phyloP scores from a whole-genome alignment of 2,888 invertebrate species.

The Sinodicranocentrus sp. region DNA sequence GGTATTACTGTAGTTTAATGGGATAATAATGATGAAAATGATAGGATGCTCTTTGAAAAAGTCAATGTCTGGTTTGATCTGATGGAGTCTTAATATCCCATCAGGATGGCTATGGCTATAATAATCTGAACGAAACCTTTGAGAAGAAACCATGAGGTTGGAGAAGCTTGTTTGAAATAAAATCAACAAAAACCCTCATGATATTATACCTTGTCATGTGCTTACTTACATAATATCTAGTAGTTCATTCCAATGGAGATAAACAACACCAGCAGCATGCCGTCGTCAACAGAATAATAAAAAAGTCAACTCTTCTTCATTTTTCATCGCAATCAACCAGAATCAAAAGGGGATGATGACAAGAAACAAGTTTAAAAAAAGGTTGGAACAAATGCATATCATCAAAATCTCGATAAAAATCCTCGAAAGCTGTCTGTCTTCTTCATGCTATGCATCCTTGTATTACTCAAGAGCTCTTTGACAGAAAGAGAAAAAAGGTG shows the following conservation, averaged over 20 bases:
- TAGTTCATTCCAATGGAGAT: too few species aligned
- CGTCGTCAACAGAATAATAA: slow-evolving; percentile 2
- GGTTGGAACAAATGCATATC: too few species aligned
- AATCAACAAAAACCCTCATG: background rate
- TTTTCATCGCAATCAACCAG: slow-evolving; percentile 4
- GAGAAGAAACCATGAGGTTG: background rate
- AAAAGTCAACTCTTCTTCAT: background rate
- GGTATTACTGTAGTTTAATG: background rate
- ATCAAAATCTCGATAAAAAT: too few species aligned
- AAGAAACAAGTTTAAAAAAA: background rate
- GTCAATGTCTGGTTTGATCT: slow-evolving; percentile 2
- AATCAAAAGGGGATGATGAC: slow-evolving; percentile 23
- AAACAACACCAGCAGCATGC: background rate
- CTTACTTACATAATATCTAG: background rate
- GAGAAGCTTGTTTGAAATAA: background rate
- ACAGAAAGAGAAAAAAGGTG: slow-evolving; percentile 27
- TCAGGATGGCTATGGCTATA: too few species aligned
- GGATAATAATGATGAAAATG: slow-evolving; percentile 10
- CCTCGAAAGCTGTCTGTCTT: too few species aligned
- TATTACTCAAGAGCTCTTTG: slow-evolving; percentile 5
- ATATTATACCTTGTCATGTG: background rate
- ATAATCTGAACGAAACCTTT: too few species aligned
- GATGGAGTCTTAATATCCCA: too few species aligned
- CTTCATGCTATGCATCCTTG: background rate
- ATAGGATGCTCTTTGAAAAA: background rate